Conservation (phyloP, 2,113 vertebrate genomes). For the Alouatta palliata region DNA sequence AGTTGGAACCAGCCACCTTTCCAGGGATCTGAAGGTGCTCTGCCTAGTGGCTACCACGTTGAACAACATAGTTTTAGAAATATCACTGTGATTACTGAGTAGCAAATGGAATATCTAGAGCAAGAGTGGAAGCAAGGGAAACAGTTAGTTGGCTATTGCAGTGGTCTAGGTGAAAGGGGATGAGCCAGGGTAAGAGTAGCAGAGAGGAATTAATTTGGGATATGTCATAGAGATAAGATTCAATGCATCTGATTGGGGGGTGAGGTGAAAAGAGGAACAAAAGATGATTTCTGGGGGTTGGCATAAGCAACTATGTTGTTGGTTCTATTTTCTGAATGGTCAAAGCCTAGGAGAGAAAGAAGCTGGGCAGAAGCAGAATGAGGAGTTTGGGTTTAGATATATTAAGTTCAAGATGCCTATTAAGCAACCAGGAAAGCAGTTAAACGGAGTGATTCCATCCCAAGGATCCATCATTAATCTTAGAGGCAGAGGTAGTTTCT, state of each 20-base stretch:
- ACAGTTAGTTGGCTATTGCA: too few relatives aligned
- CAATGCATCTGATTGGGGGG: neutral
- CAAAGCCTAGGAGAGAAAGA: neutral
- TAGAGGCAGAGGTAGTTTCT: constrained; percentile 84
- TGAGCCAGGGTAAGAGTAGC: neutral
- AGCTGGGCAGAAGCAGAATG: neutral
- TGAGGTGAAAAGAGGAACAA: neutral
- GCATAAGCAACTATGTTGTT: neutral
- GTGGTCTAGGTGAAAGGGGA: neutral
- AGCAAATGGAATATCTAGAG: neutral
- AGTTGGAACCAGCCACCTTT: neutral
- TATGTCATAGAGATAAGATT: neutral
- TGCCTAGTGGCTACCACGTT: neutral
- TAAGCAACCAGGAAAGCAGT: constrained; percentile 61
- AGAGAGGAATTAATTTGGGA: neutral
- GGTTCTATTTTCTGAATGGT: neutral
- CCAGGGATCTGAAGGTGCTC: neutral
- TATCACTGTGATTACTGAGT: neutral
- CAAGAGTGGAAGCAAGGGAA: neutral
- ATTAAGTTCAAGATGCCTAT: constrained; percentile 57
- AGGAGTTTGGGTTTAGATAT: neutral
- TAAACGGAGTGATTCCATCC: constrained; percentile 76
- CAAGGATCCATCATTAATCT: constrained; percentile 85
- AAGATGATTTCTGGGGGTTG: neutral
- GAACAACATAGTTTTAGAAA: neutral